A percentile compares a stretch with the other conserved stretches of the same genome.
Evolutionary conservation across 2,113 vertebrate genomes (phyloP).

Genomic region (Recurvirostra avosetta): DNA sequence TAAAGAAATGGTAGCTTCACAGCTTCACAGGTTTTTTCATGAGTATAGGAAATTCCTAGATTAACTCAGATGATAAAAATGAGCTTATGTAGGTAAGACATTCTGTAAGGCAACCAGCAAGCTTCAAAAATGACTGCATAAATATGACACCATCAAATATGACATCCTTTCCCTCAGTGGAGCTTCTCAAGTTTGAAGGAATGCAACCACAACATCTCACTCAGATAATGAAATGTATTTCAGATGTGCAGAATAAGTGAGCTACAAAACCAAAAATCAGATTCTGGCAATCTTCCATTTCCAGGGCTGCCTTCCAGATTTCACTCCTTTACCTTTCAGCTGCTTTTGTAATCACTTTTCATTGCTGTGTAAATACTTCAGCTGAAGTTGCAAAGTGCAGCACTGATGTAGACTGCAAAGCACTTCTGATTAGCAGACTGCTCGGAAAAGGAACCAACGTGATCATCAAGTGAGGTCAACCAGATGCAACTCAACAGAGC

Average conservation of each 20-base stretch:
- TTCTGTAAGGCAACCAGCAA: neutral
- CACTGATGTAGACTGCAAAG: neutral
- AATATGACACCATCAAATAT: neutral
- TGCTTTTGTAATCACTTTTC: neutral
- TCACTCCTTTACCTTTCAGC: neutral
- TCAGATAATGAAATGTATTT: neutral
- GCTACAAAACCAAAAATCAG: neutral
- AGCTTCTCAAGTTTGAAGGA: neutral
- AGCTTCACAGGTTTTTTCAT: neutral
- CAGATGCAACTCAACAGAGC: neutral
- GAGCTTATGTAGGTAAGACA: neutral
- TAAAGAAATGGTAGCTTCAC: neutral
- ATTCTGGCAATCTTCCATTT: neutral
- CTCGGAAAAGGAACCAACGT: neutral
- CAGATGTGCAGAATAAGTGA: neutral
- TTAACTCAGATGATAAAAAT: neutral
- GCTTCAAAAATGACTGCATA: neutral
- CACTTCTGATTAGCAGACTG: neutral
- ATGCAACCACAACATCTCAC: neutral
- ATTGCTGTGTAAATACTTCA: neutral
- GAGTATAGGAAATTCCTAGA: neutral
- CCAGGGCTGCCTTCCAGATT: neutral
- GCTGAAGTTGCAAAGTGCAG: constrained; percentile 12
- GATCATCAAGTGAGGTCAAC: neutral
- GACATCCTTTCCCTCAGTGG: neutral